Base-by-base conservation (phyloP, 1,140 invertebrate genomes). In the Drosophila mojavensis region DNA sequence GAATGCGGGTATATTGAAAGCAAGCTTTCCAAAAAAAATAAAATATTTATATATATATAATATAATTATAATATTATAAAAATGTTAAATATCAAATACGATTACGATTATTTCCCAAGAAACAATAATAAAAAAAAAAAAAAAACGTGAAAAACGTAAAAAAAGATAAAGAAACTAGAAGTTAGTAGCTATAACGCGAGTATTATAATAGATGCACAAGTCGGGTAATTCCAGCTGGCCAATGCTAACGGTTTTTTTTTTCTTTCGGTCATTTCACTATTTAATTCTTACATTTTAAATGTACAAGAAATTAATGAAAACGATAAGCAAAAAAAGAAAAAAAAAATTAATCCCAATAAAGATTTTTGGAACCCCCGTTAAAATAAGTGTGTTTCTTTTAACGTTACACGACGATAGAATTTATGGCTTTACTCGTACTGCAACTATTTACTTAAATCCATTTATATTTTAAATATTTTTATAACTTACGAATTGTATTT, bases 271-370 rank as follows among this genome's bases (percentile, higher is more conserved):
- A 58, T 56, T 53, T 24, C 67, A 59, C 51, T 83, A 75, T 89
- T 80, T 75, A 43, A 76, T 72, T 77, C 79, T 65, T 73, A 79
- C 79, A 86, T 82, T 90, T 90, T 64, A 78, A 88, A 88, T 80
- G 84, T 89, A 78, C 80, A 81, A 69, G 48, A 63, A 79, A 59
- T 39, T 26, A 55, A 63, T 69, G 65, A 69, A 58, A 74, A 55
- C 54, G 43, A 67, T 58, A 83, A 61, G 81, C 78, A 67, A 79
- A 74, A 70, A 88, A 43, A 33, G 33, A 10, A 69, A 66, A 24
- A 24, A 24, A 24, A 6, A 30, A 3, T 17, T 17, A 30, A 30
- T 30, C 82, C 71, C 47, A 86, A 86, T 88, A 86, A 88, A 81
- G 67, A 78, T 81, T 85, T 86, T 85, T 81, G 59, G 59, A 61